These are phyloP conservation scores for Lasiurus borealis DNA, from an alignment of 2,113 vertebrate genomes.

Conservation along the genomic window DNA sequence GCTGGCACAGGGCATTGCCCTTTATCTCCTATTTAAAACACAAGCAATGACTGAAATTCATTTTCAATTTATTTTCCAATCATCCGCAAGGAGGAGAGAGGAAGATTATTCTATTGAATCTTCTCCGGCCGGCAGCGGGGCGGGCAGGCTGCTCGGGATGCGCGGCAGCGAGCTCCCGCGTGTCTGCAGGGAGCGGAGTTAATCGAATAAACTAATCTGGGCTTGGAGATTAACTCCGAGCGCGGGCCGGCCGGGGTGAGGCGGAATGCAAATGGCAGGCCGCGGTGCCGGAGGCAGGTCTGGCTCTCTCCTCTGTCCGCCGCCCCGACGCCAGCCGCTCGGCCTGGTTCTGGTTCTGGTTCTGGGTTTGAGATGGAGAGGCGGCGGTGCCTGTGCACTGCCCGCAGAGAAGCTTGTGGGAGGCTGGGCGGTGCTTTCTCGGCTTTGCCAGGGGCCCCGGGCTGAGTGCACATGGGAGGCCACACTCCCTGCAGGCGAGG, in stretches of 20 bases:
- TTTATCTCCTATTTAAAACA: constrained; percentile 92
- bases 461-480: constrained; percentile 86
- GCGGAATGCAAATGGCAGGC: constrained; percentile 87
- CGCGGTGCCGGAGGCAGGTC: constrained; percentile 84
- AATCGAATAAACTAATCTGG: constrained; percentile 91
- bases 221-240: constrained; percentile 88
- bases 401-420: constrained; percentile 87
- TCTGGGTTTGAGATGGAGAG: constrained; percentile 92
- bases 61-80: constrained; percentile 94
- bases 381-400: constrained; percentile 87
- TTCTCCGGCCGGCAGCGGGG: constrained; percentile 84
- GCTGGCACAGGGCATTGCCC: constrained; percentile 82
- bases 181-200: constrained; percentile 87
- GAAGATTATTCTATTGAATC: constrained; percentile 88
- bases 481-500: constrained; percentile 86
- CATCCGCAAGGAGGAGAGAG: constrained; percentile 86
- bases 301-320: constrained; percentile 80
- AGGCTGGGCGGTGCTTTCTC: constrained; percentile 86
- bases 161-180: constrained; percentile 81
- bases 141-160: constrained; percentile 83
- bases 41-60: constrained; percentile 90
- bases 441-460: constrained; percentile 83
- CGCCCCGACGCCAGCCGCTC: constrained; percentile 85
- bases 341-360: constrained; percentile 83
- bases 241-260: constrained; percentile 77